These are phyloP conservation scores for Sapayoa aenigma DNA, from an alignment of 2,113 vertebrate species.

Conservation along the genomic window DNA sequence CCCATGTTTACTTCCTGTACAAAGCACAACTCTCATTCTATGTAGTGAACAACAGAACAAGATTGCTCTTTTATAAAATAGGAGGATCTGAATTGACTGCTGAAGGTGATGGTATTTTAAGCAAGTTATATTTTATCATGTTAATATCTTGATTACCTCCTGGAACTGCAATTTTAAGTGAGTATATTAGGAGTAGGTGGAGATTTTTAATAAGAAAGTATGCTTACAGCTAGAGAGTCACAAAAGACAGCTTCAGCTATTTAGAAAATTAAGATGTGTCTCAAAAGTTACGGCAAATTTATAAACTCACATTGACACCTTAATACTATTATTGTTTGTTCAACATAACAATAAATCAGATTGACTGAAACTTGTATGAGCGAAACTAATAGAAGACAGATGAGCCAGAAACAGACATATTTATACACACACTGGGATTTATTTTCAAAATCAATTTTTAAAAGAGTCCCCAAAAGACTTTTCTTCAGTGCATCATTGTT, in stretches of 20 bases:
- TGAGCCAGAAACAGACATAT: neutral
- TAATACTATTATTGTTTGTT: neutral
- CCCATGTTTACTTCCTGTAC: neutral
- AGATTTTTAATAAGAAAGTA: conserved; percentile 8
- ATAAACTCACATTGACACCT: neutral
- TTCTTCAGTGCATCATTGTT: neutral
- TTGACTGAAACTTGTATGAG: neutral
- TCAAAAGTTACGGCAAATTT: neutral
- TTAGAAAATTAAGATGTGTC: neutral
- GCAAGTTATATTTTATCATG: neutral
- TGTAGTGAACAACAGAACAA: neutral
- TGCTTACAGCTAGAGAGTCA: neutral
- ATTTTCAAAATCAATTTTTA: conserved; percentile 31
- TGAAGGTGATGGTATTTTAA: neutral
- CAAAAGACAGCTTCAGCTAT: neutral
- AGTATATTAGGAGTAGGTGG: neutral
- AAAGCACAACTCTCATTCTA: neutral
- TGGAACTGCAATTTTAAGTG: neutral
- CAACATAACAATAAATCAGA: neutral
- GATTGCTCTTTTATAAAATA: neutral
- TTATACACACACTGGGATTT: neutral
- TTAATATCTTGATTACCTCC: conserved; percentile 10
- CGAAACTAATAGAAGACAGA: neutral
- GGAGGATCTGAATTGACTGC: neutral
- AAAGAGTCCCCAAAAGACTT: neutral